Percentiles rank a stretch among this genome's conserved stretches.
Conservation (phyloP, 2,797 vertebrate species). For the Cryptoblepharus egeriae region DNA sequence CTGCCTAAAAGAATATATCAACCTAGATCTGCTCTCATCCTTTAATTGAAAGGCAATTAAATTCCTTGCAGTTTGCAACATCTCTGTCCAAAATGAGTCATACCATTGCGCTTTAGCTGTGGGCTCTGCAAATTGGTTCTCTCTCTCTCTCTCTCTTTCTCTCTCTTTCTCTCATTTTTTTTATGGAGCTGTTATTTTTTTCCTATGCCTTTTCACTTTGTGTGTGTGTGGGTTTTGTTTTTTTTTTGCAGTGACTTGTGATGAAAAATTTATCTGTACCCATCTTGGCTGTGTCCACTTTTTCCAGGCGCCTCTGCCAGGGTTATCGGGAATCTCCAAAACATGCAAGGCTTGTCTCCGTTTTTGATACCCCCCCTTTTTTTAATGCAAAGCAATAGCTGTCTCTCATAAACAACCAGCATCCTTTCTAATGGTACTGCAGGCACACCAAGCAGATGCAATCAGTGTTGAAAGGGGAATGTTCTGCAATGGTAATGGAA, state of each 20-base stretch:
- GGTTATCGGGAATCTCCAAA: neutral
- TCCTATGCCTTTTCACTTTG: neutral
- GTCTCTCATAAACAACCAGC: neutral
- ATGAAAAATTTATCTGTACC: constrained; percentile 1
- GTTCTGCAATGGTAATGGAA: too few relatives aligned
- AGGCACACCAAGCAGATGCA: neutral
- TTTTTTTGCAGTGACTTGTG: neutral
- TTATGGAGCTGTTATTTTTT: neutral
- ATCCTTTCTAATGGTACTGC: neutral
- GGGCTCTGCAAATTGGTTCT: neutral
- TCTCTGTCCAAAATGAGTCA: constrained; percentile 13
- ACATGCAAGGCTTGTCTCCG: neutral
- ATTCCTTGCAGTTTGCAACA: constrained; percentile 8
- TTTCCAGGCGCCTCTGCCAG: neutral
- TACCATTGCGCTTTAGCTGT: neutral
- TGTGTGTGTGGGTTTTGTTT: neutral
- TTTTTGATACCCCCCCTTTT: neutral
- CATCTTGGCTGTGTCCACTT: neutral
- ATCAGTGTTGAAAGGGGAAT: neutral
- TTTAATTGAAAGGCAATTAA: constrained; percentile 30
- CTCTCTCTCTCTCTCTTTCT: too few relatives aligned
- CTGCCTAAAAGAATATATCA: neutral
- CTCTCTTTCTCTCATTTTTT: too few relatives aligned
- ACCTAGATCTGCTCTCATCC: neutral
- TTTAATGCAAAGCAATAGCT: neutral